A percentile compares a stretch with the other conserved stretches of the same genome.
These are phyloP conservation scores for Dissostichus mawsoni DNA, from an alignment of 2,113 vertebrate species.

Conservation along the genomic window DNA sequence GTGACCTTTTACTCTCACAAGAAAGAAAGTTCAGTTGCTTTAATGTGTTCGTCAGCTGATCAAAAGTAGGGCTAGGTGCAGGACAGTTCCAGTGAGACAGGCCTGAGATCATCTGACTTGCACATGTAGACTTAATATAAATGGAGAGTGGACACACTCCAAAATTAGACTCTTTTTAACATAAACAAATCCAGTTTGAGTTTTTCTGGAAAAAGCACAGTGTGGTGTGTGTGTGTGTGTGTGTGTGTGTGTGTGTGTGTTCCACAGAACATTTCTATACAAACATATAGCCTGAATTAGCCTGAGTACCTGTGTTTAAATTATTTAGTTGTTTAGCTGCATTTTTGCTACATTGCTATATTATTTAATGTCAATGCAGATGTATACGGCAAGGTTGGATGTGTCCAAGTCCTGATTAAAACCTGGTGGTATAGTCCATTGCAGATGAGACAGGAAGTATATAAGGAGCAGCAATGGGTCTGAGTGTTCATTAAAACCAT, in stretches of 20 bases:
- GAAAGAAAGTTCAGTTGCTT: background rate
- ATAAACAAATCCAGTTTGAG: background rate
- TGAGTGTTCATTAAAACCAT: background rate
- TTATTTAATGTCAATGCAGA: background rate
- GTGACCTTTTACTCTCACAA: background rate
- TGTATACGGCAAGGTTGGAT: background rate
- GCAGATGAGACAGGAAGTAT: background rate
- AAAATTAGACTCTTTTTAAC: background rate
- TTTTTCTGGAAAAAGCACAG: background rate
- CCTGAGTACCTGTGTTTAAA: no score
- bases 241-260: background rate
- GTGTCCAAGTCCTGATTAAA: background rate
- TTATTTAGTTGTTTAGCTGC: no score
- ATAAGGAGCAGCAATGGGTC: background rate
- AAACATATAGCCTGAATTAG: slow-evolving; percentile 22
- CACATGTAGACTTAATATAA: background rate
- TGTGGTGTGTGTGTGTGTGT: background rate
- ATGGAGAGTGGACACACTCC: background rate
- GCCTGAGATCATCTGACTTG: background rate
- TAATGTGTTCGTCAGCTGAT: background rate
- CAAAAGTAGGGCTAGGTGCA: background rate
- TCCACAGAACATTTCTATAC: background rate
- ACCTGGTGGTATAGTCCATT: background rate
- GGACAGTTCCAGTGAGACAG: slow-evolving; percentile 19
- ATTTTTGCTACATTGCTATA: no score